phyloP scores from a whole-genome alignment of 2,113 vertebrate genomes.

The Electrona antarctica region DNA sequence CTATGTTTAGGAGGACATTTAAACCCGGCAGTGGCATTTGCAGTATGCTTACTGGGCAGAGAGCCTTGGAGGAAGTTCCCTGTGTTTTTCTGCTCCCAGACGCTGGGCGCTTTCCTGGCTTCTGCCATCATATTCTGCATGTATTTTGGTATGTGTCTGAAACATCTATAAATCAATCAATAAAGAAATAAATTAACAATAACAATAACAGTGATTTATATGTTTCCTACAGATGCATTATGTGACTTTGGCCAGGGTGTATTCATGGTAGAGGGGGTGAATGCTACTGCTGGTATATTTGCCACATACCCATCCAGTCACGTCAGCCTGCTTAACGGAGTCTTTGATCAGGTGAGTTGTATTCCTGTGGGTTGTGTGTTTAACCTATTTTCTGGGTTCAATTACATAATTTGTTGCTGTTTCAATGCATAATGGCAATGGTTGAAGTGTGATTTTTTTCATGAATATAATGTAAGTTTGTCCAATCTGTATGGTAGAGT shows the following conservation, averaged over 20 bases:
- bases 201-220: neutral
- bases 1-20: constrained; percentile 83
- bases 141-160: constrained; percentile 80
- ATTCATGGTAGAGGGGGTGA: constrained; percentile 76
- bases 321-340: constrained; percentile 83
- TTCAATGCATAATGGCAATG: no score
- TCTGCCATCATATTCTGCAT: constrained; percentile 85
- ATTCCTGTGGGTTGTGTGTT: no score
- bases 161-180: neutral
- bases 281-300: constrained; percentile 88
- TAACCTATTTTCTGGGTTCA: no score
- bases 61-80: constrained; percentile 69
- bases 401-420: no score
- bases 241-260: constrained; percentile 75
- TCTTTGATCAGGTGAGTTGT: constrained; percentile 85
- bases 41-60: constrained; percentile 81
- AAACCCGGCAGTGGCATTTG: constrained; percentile 88
- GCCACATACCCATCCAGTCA: constrained; percentile 87
- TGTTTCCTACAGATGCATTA: constrained; percentile 79
- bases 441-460: no score
- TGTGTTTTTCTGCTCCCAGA: constrained; percentile 38
- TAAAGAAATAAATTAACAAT: neutral
- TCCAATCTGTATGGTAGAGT: no score
- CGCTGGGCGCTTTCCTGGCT: constrained; percentile 84
- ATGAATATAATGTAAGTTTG: no score